Evolutionary conservation across 2,797 vertebrate species (phyloP).

Genomic region (Mallotus villosus): DNA sequence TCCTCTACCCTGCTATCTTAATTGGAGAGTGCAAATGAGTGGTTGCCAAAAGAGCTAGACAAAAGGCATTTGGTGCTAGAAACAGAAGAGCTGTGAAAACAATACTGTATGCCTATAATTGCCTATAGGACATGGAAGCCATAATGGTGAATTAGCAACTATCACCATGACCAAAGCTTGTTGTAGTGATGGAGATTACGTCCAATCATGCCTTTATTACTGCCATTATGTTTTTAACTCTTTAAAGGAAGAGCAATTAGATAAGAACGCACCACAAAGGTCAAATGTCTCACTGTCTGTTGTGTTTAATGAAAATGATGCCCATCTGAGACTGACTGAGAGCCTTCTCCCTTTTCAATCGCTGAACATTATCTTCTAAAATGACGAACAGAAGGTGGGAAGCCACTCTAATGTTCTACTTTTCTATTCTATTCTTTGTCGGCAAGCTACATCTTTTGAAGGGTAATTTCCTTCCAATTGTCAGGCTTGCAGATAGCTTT

Average conservation of each 20-base stretch:
- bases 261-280: not conserved
- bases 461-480: not conserved
- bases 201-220: constrained; percentile 12
- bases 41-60: constrained; percentile 8
- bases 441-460: not conserved
- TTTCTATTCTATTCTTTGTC: not conserved
- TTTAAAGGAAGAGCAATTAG: not conserved
- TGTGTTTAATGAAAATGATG: not conserved
- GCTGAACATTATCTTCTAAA: too few relatives aligned
- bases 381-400: too few relatives aligned
- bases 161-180: not conserved
- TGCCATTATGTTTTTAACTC: not conserved
- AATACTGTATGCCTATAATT: not conserved
- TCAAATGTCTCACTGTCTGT: not conserved
- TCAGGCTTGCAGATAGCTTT: not conserved
- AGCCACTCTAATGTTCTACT: not conserved
- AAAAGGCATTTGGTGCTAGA: constrained; percentile 1
- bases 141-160: not conserved
- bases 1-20: not conserved
- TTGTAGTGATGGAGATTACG: not conserved
- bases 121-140: not conserved
- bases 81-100: not conserved
- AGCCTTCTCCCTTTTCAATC: not conserved
- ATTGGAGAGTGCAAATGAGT: constrained; percentile 3
- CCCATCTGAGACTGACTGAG: not conserved